Percentiles rank a stretch among this genome's conserved stretches.
These are phyloP conservation scores for Cromileptes altivelis DNA, from an alignment of 2,113 vertebrate species.

Conservation along the genomic window DNA sequence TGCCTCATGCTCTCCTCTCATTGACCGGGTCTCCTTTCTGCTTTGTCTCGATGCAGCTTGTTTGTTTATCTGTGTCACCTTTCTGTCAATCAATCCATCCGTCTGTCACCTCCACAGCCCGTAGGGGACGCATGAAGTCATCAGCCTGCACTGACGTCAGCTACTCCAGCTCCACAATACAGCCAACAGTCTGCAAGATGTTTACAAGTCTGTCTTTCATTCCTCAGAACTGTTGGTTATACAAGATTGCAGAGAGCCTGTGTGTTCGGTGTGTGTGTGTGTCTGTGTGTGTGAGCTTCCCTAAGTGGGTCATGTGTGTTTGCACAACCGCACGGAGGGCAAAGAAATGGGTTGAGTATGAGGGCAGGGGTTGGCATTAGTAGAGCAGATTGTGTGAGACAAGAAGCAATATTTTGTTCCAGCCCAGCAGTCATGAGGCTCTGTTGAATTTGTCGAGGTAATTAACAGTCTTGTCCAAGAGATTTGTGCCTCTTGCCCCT, in stretches of 20 bases:
- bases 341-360: constrained; percentile 48
- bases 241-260: constrained; percentile 42
- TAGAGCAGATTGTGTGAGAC: constrained; percentile 65
- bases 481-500: constrained; percentile 13
- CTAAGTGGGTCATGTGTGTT: constrained; percentile 77
- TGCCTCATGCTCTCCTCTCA: neutral
- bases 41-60: neutral
- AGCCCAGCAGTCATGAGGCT: constrained; percentile 56
- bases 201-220: constrained; percentile 62
- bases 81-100: constrained; percentile 6
- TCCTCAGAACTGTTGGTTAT: constrained; percentile 54
- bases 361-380: constrained; percentile 46
- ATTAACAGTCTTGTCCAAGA: constrained; percentile 39
- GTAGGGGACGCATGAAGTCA: constrained; percentile 63
- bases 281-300: constrained; percentile 20
- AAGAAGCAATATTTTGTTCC: constrained; percentile 50
- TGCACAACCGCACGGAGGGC: constrained; percentile 51
- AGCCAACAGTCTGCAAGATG: constrained; percentile 54
- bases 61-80: constrained; percentile 55
- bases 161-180: constrained; percentile 36
- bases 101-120: constrained; percentile 36
- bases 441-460: constrained; percentile 56
- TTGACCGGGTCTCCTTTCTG: neutral
- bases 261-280: constrained; percentile 26
- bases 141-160: constrained; percentile 63